phyloP scores from a whole-genome alignment of 2,797 vertebrate genomes.

The Chiloscyllium punctatum region DNA sequence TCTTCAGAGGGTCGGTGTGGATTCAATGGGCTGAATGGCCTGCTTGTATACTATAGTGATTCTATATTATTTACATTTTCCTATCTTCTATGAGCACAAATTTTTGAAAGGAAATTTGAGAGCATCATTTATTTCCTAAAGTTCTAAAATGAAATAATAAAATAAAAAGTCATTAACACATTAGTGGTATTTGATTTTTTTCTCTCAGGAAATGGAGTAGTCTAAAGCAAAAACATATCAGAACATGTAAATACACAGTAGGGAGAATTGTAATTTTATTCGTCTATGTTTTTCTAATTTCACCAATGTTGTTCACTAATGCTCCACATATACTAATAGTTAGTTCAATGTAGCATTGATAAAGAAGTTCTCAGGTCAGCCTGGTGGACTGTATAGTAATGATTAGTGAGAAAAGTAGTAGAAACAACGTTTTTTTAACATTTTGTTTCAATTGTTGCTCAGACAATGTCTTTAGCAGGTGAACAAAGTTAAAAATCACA shows the following conservation, averaged over 20 bases:
- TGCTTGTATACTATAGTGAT: too few relatives aligned
- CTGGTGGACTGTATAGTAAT: neutral
- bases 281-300: neutral
- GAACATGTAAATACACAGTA: neutral
- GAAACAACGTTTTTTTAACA: neutral
- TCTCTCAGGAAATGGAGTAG: neutral
- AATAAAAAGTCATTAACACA: neutral
- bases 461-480: neutral
- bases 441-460: neutral
- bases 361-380: neutral
- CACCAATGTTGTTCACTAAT: neutral
- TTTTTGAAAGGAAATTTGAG: neutral
- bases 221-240: too few relatives aligned
- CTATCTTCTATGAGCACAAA: neutral
- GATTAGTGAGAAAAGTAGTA: neutral
- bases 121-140: neutral
- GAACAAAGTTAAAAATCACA: too few relatives aligned
- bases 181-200: neutral
- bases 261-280: too few relatives aligned
- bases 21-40: too few relatives aligned
- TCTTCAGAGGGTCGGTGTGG: too few relatives aligned
- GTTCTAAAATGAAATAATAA: neutral
- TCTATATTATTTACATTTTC: neutral
- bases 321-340: neutral
- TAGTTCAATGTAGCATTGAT: neutral